Base-by-base conservation (phyloP, 2,888 invertebrate species). In the Stenchaetothrips biformis region DNA sequence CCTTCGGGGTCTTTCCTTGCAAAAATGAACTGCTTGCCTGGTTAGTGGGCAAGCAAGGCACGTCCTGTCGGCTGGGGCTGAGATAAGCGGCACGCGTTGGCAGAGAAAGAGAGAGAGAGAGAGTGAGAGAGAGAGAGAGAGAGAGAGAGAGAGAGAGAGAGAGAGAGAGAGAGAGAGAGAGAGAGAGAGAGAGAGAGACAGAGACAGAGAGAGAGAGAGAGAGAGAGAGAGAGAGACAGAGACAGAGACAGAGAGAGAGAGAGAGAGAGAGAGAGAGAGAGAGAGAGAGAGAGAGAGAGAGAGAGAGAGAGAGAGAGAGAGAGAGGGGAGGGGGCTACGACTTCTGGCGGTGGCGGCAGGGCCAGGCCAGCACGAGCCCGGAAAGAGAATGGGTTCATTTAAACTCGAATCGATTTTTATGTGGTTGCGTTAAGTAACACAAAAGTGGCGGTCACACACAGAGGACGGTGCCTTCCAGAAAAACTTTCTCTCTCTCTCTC, bases 301-400 rank as follows among this genome's bases (percentile, higher is more conserved):
- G 37, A 37, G 37, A 37, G 37, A 37, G 59, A 59, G 18, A 59
- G 67, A 25, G 67, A 25, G 8, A 25, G 67, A 25, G 25, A 21
- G 67, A 9, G 67, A 21, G 7, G 67, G 21, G 21, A 6, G 18
- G 16, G n/a, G 7, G 62, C 62, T 1, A 62, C 18, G 62, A n/a
- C 37, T 37, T 37, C 37, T 37, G 62, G n/a, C 62, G 62, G 16
- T 13, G 62, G 62, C 9, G 67, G 67, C 21, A 21, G n/a, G 67
- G 21, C 21, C 67, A 11, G 67, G 25, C 9, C 21, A 25, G 21
- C 67, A 74, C 67, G 67, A 25, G 67, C 67, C 67, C 67, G 67
- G 67, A 74, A 74, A 74, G 67, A 74, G 25, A 74, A 74, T 74
- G 67, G 67, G 21, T 74, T 74, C 67, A 74, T 74, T 74, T 74